phyloP scores from a whole-genome alignment of 2,888 invertebrate species.

The Cerceris rybyensis region DNA sequence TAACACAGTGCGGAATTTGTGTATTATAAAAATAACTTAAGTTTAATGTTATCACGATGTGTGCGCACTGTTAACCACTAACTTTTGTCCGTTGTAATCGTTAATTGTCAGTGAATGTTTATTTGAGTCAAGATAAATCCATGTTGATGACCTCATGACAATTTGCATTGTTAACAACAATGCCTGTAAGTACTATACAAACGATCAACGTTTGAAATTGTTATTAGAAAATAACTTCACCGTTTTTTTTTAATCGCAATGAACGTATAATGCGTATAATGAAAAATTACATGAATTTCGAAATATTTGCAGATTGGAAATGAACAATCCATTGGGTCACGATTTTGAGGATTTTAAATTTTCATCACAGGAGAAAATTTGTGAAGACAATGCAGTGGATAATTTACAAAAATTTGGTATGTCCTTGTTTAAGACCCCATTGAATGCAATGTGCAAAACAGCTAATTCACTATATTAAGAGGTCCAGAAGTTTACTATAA shows the following conservation, averaged over 20 bases:
- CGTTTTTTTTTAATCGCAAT: neutral
- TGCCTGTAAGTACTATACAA: constrained; percentile 72
- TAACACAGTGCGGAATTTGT: constrained; percentile 8
- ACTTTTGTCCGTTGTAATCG: neutral
- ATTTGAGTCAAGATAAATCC: constrained; percentile 30
- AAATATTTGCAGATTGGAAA: constrained; percentile 77
- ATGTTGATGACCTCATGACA: constrained; percentile 46
- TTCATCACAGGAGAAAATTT: constrained; percentile 57
- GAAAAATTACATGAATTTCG: neutral
- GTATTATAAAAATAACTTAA: constrained; percentile 11
- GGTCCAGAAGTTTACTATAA: constrained; percentile 3
- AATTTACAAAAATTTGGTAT: constrained; percentile 74
- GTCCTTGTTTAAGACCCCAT: constrained; percentile 45
- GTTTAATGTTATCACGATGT: neutral
- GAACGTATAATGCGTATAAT: neutral
- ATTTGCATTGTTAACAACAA: constrained; percentile 70
- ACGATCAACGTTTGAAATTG: neutral
- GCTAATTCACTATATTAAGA: constrained; percentile 7
- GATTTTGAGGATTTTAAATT: constrained; percentile 78
- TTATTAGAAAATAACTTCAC: neutral
- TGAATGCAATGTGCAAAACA: neutral
- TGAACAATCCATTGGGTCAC: constrained; percentile 80
- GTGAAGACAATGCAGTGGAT: constrained; percentile 60
- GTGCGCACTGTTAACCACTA: neutral
- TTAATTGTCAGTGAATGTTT: constrained; percentile 11